These are phyloP conservation scores for Orthonychiurus folsomi DNA, from an alignment of 2,888 invertebrate species.

Conservation along the genomic window DNA sequence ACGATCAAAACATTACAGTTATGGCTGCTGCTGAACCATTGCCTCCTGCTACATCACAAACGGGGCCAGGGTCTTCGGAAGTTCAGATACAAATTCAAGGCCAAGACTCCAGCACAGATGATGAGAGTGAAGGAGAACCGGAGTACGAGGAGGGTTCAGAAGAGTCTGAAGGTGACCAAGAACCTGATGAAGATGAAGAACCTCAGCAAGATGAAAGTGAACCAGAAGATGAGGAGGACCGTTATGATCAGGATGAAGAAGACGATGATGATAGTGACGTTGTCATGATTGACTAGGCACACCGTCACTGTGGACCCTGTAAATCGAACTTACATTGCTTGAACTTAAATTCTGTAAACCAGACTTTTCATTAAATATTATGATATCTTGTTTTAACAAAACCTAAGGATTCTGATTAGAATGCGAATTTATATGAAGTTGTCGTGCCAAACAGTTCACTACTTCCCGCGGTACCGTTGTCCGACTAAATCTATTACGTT, in stretches of 20 bases:
- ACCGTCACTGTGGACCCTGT: not conserved
- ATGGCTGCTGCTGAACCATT: too few species aligned
- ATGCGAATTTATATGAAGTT: too few species aligned
- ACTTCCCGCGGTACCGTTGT: too few species aligned
- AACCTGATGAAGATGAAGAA: constrained; percentile 10
- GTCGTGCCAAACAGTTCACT: too few species aligned
- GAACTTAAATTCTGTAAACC: too few species aligned
- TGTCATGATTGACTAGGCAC: constrained; percentile 3
- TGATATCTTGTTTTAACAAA: too few species aligned
- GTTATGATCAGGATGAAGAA: constrained; percentile 17
- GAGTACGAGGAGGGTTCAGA: constrained; percentile 16
- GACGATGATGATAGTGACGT: constrained; percentile 24
- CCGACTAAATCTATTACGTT: too few species aligned
- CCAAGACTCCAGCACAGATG: constrained; percentile 21
- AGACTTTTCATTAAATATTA: too few species aligned
- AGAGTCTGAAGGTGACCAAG: constrained; percentile 11
- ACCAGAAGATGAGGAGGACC: constrained; percentile 10
- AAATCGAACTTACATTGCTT: not conserved
- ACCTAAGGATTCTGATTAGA: too few species aligned
- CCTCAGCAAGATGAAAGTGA: constrained; percentile 1
- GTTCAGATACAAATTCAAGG: constrained; percentile 21
- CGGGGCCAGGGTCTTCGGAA: constrained; percentile 5
- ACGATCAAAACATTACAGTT: not conserved
- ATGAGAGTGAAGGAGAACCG: constrained; percentile 15
- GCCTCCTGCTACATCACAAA: too few species aligned